Evolutionary conservation across 1,140 invertebrate species (phyloP), one percentile per base, ranked within the genome.

Genomic region (Kradibia gibbosae): DNA sequence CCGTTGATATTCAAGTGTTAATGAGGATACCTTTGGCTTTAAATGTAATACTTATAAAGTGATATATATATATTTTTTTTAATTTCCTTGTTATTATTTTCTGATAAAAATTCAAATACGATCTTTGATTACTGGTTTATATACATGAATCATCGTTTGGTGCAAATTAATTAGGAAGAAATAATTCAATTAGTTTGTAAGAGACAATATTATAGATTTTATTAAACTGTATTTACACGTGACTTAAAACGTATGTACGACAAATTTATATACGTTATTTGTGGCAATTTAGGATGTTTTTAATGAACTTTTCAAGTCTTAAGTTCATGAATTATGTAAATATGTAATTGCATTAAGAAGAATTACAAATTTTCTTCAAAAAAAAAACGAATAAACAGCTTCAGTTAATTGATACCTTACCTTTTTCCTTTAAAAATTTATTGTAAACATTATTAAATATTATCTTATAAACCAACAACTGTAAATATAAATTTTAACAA

Each of bases 311-410:
- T 77, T 77, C 34, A 73, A 78, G 42, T 48, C 25, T 81, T 31
- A 36, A 53, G 25, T 73, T 78, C 71, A 78, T 82, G 65, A 73
- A 82, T 72, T 77, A 78, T 82, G 80, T 82, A 82, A 78, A 82
- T 82, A 82, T 81, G 75, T 82, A 82, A 74, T 82, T 82, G 75
- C 77, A 77, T 22, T 48, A 81, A 67, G 70, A 80, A 74, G 60
- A 81, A 81, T 77, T 77, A 81, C 28, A 81, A 76, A 50, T 81
- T 81, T 71, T 72, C 62, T 76, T 77, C 70, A 73, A 60, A 75
- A 76, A 77, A 60, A 50, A 45, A 31, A 13, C 0, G 3, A 45
- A 22, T 25, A 2, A 1, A n/a, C 13, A 71, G 48, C n/a, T 25
- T 17, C 42, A 62, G 3, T 71, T 67, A 67, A 71, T 48, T 71